Evolutionary conservation across 2,113 vertebrate species (phyloP), one percentile per base, ranked within the genome.

Genomic region (Pardalotus punctatus): DNA sequence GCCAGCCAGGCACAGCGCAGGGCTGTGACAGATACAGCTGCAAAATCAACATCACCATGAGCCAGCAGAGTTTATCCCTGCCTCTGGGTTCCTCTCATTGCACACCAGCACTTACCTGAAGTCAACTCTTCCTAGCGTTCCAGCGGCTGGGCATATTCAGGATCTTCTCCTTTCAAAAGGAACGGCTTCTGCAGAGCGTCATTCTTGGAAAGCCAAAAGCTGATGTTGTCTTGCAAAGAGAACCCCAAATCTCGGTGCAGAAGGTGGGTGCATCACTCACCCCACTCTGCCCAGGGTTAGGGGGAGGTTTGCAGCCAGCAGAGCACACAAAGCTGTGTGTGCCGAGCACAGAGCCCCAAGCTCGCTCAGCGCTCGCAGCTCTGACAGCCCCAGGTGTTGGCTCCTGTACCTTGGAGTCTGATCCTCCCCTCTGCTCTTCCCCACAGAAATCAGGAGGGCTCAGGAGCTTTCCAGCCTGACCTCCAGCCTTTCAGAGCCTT

Each of bases 251-350:
- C 48, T 48, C 48, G 19, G 2, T 11, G n/a, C 70, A 50, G 62
- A 25, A 71, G 48, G 51, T 0, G 2, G 17, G 31, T 14, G 28
- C 29, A 23, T 28, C 4, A 4, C 35, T 71, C 53, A 57, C 7
- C 9, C 25, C 0, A 0, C 20, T 36, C 29, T 85, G 19, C 4
- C 1, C 1, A 7, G 27, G 25, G 29, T 7, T 14, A 19, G 33
- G 51, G 65, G 2, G 28, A 25, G 12, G 3, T 1, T 4, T 51
- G 69, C 51, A 40, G 56, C 4, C 25, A 2, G 7, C 76, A 58
- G 82, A 5, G 4, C 31, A 1, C 48, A 22, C 35, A 25, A 31
- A 70, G 2, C 61, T 15, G 5, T 5, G 23, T 28, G 36, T 65
- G 54, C 23, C 1, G 6, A 74, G 57, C 38, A 14, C 6, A 56